Evolutionary conservation across 2,113 vertebrate genomes (phyloP).

Genomic region (Anoura caudifer): DNA sequence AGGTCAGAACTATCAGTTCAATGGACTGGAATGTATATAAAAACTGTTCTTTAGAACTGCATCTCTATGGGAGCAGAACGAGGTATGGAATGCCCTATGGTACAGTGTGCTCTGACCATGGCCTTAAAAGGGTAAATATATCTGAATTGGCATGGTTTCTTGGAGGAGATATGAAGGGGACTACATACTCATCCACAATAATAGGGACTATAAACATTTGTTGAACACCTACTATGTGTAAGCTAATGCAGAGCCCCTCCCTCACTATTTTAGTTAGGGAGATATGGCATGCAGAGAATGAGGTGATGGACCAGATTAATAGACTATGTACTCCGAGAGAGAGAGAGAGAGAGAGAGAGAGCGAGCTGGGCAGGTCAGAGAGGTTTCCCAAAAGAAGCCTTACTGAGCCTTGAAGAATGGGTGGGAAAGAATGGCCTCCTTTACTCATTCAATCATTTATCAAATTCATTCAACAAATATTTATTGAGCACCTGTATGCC

Average conservation of each 20-base stretch:
- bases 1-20: neutral
- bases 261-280: neutral
- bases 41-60: neutral
- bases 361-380: neutral
- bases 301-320: neutral
- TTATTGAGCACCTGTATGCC: neutral
- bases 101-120: neutral
- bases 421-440: neutral
- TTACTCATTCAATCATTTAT: neutral
- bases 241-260: neutral
- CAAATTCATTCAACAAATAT: neutral
- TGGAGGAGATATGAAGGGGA: neutral
- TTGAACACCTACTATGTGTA: neutral
- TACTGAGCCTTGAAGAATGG: neutral
- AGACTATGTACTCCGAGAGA: neutral
- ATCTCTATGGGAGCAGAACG: conserved; percentile 1
- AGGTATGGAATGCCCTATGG: neutral
- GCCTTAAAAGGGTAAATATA: conserved; percentile 18
- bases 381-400: neutral
- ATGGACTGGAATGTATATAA: neutral
- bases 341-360: neutral
- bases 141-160: neutral
- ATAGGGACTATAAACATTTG: neutral
- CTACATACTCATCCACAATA: neutral
- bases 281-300: neutral